phyloP scores from a whole-genome alignment of 2,797 vertebrate species.

The Luscinia luscinia region DNA sequence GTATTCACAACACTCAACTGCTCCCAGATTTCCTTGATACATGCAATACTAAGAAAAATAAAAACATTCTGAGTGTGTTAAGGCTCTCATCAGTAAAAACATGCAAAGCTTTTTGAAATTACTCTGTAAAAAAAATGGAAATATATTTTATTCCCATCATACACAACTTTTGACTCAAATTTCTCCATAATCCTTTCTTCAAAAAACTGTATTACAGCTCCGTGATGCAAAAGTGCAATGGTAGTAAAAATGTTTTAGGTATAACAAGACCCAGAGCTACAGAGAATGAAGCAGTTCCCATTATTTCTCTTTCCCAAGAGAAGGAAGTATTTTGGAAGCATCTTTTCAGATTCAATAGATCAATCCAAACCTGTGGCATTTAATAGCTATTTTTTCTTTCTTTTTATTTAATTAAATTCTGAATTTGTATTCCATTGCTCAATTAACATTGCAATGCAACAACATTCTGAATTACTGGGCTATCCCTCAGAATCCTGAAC shows the following conservation, averaged over 20 bases:
- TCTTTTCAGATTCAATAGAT: neutral
- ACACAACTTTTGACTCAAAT: neutral
- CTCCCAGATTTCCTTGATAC: neutral
- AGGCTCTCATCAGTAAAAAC: neutral
- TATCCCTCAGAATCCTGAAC: neutral
- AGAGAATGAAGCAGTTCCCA: neutral
- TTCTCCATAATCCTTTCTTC: neutral
- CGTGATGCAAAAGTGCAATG: fast-evolving
- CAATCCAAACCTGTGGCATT: neutral
- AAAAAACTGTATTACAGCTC: neutral
- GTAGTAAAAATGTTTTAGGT: fast-evolving
- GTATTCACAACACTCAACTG: fast-evolving
- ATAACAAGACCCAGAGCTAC: neutral
- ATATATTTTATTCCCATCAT: neutral
- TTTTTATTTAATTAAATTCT: neutral
- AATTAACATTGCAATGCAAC: neutral
- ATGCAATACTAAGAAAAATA: neutral
- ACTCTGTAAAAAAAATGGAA: neutral
- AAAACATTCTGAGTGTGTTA: neutral
- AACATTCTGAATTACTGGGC: neutral
- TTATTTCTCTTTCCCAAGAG: neutral
- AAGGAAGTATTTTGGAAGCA: neutral
- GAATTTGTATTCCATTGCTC: neutral
- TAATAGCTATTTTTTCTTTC: neutral
- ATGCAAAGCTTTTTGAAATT: neutral